Evolutionary conservation across 2,113 vertebrate genomes (phyloP), one percentile per base, ranked within the genome.

Genomic region (Natator depressus): DNA sequence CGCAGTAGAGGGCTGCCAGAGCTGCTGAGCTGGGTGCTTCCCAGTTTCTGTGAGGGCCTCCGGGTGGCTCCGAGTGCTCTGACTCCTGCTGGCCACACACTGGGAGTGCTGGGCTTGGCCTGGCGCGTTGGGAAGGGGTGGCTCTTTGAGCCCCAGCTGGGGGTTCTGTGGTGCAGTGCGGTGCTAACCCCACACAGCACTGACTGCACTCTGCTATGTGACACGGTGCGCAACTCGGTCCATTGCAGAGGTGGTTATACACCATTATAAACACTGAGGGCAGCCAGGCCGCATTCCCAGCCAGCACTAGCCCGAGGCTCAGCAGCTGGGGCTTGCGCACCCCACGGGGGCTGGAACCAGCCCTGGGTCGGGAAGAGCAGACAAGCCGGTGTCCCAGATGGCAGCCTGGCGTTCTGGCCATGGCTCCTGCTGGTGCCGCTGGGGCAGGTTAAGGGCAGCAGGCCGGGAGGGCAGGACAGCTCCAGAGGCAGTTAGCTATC

Each of bases 381-480:
- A 59, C 27, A 62, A 35, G 59, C 59, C 20, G 31, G 49, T 17
- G 42, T 42, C 65, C 25, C 31, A 24, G 29, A 35, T 8, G 59
- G 17, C 90, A 57, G 82, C 1, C 1, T 78, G 22, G 51, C 5
- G 13, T 10, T 79, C 35, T 55, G 59, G 25, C 29, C 59, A 62
- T 22, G 16, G 49, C 31, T 55, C 82, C 1, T 7, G 76, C 19
- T 0, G 0, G 38, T 14, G 38, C 50, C 17, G 0, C 31, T 38
- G 78, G 7, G 25, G 25, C 5, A 0, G 3, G 42, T 19, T 6
- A 42, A 0, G 14, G 1, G 35, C 29, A 16, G 5, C 25, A 46
- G 12, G 3, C 13, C 19, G 42, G 62, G 31, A 9, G 38, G 6
- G 59, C 0, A 0, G 6, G n/a, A 93, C 51, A 80, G 10, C 1